Evolutionary conservation across 2,888 invertebrate species (phyloP), one percentile per base, ranked within the genome.

Genomic region (Erebia ligea): DNA sequence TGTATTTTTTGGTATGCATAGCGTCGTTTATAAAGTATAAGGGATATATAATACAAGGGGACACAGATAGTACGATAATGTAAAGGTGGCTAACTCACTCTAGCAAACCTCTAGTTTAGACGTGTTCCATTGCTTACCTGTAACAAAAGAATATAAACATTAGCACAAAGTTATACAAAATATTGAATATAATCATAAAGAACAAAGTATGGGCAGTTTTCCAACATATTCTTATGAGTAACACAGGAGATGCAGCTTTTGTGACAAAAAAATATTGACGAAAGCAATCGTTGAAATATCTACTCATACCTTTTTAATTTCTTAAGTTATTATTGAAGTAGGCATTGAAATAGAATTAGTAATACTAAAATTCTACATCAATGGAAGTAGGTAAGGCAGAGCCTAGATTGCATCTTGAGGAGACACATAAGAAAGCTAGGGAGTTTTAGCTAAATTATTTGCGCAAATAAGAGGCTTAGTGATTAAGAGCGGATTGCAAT

Each of bases 81-180:
- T 8, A n/a, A 6, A 50, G n/a, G 50, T 50, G 6, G 34, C 25
- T 61, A 3, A 63, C 63, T 63, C 34, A 63, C 63, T 50, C 17
- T 52, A 64, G 17, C 13, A n/a, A 8, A 50, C 9, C 34, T 34
- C 34, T 34, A 34, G 6, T 8, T 54, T n/a, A 45, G 6, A 56
- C 34, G 52, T 61, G 19, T 54, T 25, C 1, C 19, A 19, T 42
- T 17, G 40, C 73, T 76, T 75, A 77, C 77, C 77, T 77, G 77
- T 58, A 77, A 76, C 70, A 66, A 76, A 62, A 50, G 42, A 74
- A 66, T 25, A 50, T 48, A n/a, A 13, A 21, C 15, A 58, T 69
- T 65, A 73, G 40, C 34, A 67, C 13, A 62, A 11, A 19, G 5
- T 15, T 4, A 62, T 19, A 25, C 25, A 25, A 61, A 19, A 13